These are phyloP conservation scores for Junco hyemalis DNA, from an alignment of 2,113 vertebrate species.

Conservation along the genomic window DNA sequence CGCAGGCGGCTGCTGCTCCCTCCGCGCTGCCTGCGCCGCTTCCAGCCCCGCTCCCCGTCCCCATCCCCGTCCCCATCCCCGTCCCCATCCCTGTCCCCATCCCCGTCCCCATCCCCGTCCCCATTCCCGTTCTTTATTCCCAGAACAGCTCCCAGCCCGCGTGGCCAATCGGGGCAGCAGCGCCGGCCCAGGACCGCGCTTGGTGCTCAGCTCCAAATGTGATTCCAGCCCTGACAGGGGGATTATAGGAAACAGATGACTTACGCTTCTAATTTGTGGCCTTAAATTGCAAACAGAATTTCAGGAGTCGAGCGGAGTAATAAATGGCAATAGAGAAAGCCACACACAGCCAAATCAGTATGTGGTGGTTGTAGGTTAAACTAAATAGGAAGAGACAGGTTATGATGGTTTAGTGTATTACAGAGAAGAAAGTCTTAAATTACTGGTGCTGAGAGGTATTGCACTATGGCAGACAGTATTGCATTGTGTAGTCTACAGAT, in stretches of 20 bases:
- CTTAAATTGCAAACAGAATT: conserved; percentile 99
- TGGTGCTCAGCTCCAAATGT: conserved; percentile 84
- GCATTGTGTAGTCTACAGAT: conserved; percentile 80
- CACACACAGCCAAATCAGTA: conserved; percentile 86
- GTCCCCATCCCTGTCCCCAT: background rate
- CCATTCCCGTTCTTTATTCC: conserved; percentile 68
- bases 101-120: background rate
- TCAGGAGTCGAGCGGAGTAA: conserved; percentile 93
- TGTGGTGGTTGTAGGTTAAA: conserved; percentile 89
- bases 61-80: background rate
- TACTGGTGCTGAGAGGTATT: conserved; percentile 84
- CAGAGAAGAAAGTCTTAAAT: conserved; percentile 87
- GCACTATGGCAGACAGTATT: conserved; percentile 77
- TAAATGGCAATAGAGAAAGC: conserved; percentile 89
- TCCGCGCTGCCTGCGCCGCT: background rate
- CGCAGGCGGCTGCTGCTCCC: background rate
- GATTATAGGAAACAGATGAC: conserved; percentile 99
- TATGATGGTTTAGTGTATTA: conserved; percentile 90
- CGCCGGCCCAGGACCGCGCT: conserved; percentile 72
- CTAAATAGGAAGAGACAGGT: conserved; percentile 89
- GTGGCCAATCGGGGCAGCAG: conserved; percentile 78
- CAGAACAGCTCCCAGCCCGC: conserved; percentile 59
- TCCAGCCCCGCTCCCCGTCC: background rate
- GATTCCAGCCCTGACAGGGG: conserved; percentile 91
- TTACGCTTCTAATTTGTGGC: conserved; percentile 98